Conservation (phyloP, 2,888 invertebrate species). For the Scaptomyza polygonia region DNA sequence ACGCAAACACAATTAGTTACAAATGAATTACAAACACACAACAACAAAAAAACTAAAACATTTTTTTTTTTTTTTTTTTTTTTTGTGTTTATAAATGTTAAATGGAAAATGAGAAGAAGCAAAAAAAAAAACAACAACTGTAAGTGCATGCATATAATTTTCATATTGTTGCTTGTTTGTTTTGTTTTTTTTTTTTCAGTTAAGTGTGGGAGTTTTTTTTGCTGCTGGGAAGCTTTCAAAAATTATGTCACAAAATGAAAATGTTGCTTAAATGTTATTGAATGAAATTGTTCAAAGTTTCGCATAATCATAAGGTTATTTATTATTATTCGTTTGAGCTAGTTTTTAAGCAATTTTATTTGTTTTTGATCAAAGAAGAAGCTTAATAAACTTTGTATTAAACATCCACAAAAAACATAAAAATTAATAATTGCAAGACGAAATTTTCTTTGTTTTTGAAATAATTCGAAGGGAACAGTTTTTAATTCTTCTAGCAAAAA, state of each 20-base stretch:
- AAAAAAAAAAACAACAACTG: no score
- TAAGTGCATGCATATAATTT: conserved; percentile 45
- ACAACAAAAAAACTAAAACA: conserved; percentile 21
- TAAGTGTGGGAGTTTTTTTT: conserved; percentile 52
- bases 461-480: no score
- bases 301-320: not conserved
- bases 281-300: not conserved
- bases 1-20: conserved; percentile 78
- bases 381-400: no score
- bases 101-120: conserved; percentile 14
- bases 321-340: no score
- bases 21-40: conserved; percentile 50
- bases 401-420: no score
- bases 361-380: not conserved
- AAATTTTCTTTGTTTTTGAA: no score
- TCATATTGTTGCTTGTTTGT: conserved; percentile 45
- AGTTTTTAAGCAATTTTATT: not conserved
- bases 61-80: no score
- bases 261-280: not conserved
- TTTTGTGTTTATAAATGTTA: no score
- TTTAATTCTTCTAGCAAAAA: no score
- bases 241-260: conserved; percentile 23
- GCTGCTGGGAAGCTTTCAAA: conserved; percentile 23
- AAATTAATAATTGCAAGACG: no score
- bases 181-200: no score